Percentiles rank a stretch among this genome's conserved stretches.
These are phyloP conservation scores for Pentalonia nigronervosa DNA, from an alignment of 1,140 invertebrate genomes.

Conservation along the genomic window DNA sequence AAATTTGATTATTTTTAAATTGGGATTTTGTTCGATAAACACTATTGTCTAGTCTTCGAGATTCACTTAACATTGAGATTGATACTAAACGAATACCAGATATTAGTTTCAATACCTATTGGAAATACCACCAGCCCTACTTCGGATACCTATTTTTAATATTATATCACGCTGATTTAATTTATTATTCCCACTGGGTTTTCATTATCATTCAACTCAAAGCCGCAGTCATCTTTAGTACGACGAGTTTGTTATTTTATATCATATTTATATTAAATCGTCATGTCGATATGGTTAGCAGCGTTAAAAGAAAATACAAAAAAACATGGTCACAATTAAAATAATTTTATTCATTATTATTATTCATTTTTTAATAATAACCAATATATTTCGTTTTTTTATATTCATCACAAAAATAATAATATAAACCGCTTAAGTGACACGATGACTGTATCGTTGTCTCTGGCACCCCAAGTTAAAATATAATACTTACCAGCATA, in stretches of 20 bases:
- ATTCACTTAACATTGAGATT: not conserved
- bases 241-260: not conserved
- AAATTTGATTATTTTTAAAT: too few species aligned
- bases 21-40: too few species aligned
- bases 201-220: not conserved
- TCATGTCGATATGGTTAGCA: not conserved
- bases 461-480: slow-evolving; percentile 13
- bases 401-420: not conserved
- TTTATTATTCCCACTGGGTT: not conserved
- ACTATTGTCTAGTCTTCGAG: too few species aligned
- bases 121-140: not conserved
- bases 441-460: not conserved
- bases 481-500: slow-evolving; percentile 21
- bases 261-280: not conserved
- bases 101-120: too few species aligned
- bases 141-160: not conserved
- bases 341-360: not conserved
- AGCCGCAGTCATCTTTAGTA: not conserved
- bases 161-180: not conserved
- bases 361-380: not conserved
- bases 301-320: not conserved
- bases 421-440: not conserved
- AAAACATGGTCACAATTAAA: not conserved
- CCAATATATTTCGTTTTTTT: not conserved
- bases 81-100: not conserved